A percentile compares a stretch with the other conserved stretches of the same genome.
Evolutionary conservation across 2,113 vertebrate genomes (phyloP).

Genomic region (Mastomys coucha): DNA sequence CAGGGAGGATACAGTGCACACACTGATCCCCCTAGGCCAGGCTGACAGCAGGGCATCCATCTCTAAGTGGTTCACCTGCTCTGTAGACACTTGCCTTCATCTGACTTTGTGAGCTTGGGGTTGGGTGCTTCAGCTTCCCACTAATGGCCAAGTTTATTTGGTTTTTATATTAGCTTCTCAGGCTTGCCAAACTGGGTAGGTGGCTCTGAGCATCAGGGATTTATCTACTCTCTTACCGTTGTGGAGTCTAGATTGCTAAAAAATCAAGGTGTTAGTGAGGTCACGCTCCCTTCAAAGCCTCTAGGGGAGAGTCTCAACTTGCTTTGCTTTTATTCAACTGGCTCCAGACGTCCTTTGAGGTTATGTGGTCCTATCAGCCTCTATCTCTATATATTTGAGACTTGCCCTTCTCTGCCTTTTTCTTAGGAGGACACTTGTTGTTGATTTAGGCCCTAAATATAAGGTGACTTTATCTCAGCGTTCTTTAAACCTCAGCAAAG

Average conservation of each 20-base stretch:
- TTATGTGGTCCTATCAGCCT: background rate
- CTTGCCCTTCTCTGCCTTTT: background rate
- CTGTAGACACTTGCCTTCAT: background rate
- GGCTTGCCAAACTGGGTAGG: background rate
- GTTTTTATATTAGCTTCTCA: background rate
- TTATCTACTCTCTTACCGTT: background rate
- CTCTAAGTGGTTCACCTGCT: background rate
- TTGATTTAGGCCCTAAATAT: background rate
- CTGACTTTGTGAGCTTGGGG: background rate
- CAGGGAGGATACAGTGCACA: background rate
- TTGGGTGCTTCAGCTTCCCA: background rate
- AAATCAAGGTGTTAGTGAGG: background rate
- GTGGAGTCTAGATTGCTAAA: background rate
- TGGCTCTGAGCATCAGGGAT: background rate
- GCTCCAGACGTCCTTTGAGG: background rate
- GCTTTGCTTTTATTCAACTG: background rate
- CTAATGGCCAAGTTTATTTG: slow-evolving; percentile 8
- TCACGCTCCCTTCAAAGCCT: background rate
- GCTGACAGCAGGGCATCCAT: background rate
- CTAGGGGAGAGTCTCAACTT: background rate
- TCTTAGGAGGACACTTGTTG: background rate
- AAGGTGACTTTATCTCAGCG: background rate
- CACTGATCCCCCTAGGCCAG: background rate
- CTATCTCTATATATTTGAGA: background rate
- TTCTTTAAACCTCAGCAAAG: background rate